Percentiles rank a stretch among this genome's conserved stretches.
phyloP scores from a whole-genome alignment of 2,113 vertebrate genomes.

The Gymnogyps californianus region DNA sequence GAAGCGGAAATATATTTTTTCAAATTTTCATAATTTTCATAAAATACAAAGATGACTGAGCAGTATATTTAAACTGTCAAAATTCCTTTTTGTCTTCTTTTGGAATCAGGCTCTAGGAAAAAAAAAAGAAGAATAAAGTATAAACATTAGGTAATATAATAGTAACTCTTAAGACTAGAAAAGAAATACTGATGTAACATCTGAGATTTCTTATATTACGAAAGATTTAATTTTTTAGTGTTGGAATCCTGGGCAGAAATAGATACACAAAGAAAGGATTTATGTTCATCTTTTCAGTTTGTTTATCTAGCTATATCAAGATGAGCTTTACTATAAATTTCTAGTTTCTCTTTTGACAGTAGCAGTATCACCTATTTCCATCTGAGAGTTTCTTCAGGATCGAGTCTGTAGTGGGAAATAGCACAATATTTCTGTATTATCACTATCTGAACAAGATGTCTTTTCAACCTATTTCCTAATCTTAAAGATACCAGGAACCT shows the following conservation, averaged over 20 bases:
- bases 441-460: conserved; percentile 10
- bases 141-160: background rate
- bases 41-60: background rate
- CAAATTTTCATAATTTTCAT: background rate
- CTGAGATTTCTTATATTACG: background rate
- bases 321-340: background rate
- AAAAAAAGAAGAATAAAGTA: background rate
- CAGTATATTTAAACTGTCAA: background rate
- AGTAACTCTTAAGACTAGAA: background rate
- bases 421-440: background rate
- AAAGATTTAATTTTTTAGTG: background rate
- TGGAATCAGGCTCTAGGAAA: background rate
- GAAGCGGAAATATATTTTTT: background rate
- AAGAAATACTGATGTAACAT: background rate
- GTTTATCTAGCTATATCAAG: conserved; percentile 1
- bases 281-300: background rate
- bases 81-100: background rate
- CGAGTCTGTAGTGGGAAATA: background rate
- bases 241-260: background rate
- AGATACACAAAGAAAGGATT: background rate
- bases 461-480: conserved; percentile 40
- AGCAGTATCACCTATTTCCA: background rate
- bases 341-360: background rate
- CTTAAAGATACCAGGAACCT: conserved; percentile 15
- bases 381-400: background rate